Base-by-base conservation (phyloP, 2,113 vertebrate species). In the Alectura lathami region DNA sequence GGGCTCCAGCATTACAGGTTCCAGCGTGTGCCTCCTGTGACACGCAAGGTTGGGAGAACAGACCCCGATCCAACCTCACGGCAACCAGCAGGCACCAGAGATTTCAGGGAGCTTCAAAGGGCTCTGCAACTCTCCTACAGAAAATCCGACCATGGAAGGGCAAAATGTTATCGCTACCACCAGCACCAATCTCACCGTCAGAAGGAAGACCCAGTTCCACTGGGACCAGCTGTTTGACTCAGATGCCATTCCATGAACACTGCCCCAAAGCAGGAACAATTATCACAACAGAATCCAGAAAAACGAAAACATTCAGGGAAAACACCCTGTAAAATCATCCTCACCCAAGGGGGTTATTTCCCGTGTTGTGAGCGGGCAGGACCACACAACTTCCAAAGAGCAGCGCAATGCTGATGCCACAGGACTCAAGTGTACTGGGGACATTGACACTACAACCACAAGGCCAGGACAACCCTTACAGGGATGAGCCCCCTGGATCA, bases 401-500 rank as follows among this genome's bases (percentile, higher is more conserved):
- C 70, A 62, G 38, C 54, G 57, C 34, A 45, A 43, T 43, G 38
- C 53, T 30, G 27, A 51, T 10, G 45, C 16, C 26, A 26, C 8
- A 0, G 0, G 0, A 3, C 45, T 40, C 40, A 17, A 15, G 13
- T 43, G 24, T 7, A 36, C 10, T n/a, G 76, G 34, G 45, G 73
- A n/a, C n/a, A 30, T 1, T 3, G 22, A 22, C 3, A 6, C 30
- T 45, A 17, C 1, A 8, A 34, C 63, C 40, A 69, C 63, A 54
- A 40, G 4, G 48, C 16, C 57, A 81, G 51, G 48, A 50, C 27
- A 81, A 9, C 13, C 63, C 45, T 69, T 56, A 17, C 1, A 0
- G 38, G 36, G 38, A 78, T 0, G 3, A 54, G 47, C 36, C 68
- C 62, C 6, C 2, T 2, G 36, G 20, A 22, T 79, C 40, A 30